Conservation (phyloP, 2,113 vertebrate species). For the Prolemur simus region DNA sequence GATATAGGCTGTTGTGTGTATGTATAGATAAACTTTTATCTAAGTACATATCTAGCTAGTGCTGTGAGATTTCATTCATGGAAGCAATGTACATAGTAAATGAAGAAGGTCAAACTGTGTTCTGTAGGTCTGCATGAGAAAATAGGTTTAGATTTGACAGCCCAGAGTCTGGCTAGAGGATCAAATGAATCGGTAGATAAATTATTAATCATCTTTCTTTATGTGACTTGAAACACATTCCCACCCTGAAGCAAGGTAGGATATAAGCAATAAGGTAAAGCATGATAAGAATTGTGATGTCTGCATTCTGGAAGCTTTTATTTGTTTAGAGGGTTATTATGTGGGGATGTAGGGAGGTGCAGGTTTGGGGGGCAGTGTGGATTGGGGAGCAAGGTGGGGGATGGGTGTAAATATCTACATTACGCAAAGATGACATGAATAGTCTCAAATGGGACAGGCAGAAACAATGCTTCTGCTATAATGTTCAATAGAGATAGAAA, state of each 20-base stretch:
- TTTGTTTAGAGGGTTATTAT: neutral
- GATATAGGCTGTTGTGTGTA: neutral
- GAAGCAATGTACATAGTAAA: neutral
- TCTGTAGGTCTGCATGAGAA: neutral
- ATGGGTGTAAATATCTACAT: neutral
- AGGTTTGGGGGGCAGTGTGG: rapidly evolving
- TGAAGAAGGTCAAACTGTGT: neutral
- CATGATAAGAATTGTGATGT: neutral
- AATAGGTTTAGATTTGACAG: neutral
- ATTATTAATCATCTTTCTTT: slow-evolving; percentile 51
- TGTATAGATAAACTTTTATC: neutral
- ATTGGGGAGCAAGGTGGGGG: rapidly evolving
- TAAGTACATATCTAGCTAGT: neutral
- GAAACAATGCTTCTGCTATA: neutral
- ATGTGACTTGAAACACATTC: slow-evolving; percentile 29
- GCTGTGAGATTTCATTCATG: neutral
- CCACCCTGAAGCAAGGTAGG: neutral
- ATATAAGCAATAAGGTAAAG: slow-evolving; percentile 3
- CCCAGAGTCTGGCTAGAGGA: neutral
- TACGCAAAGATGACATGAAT: neutral
- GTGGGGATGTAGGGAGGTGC: neutral
- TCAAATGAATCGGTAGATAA: slow-evolving; percentile 16
- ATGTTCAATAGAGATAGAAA: neutral
- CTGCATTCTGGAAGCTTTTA: neutral
- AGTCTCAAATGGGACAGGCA: neutral